Evolutionary conservation across 2,888 invertebrate species (phyloP), one percentile per base, ranked within the genome.

Genomic region (Mimumesa dahlbomi): DNA sequence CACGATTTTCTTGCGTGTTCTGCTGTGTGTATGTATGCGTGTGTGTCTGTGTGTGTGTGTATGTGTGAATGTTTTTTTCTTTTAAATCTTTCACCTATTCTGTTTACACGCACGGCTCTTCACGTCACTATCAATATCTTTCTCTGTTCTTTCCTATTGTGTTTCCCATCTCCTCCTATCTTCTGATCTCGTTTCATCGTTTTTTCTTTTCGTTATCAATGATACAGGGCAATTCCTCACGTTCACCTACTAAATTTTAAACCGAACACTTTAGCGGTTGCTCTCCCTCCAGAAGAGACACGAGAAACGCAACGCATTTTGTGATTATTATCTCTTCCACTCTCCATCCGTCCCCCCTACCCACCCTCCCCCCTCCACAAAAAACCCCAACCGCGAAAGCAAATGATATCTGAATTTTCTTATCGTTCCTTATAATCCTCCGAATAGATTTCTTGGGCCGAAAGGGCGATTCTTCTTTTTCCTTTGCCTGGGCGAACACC

Each of bases 201-300:
- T 25, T 68, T 70, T 64, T 42, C 48, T 50, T 56, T 70, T 52
- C 29, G 70, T 50, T 71, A 57, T 64, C 65, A 53, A 57, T 73
- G 77, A 84, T 81, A 83, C 84, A 84, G 83, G 85, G 85, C 87
- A 88, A 88, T 89, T 89, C 87, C 88, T 88, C 88, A 87, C 87
- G 81, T 87, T 80, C 75, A 71, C 67, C 72, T 80, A 85, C 82
- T 83, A 87, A n/a, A 87, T 82, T 85, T 77, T 82, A 80, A 84
- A 82, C 79, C 84, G 82, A 85, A 84, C 77, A 72, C 52, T 69
- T n/a, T 83, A 85, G 82, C 84, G 82, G 86, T 77, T 72, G 85
- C 85, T 85, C 62, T 85, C 79, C 81, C 86, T 85, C 84, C 87
- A 84, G 85, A 86, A 82, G 61, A 73, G 62, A 76, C 66, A 75